phyloP scores from a whole-genome alignment of 2,113 vertebrate genomes.

The Chionomys nivalis region DNA sequence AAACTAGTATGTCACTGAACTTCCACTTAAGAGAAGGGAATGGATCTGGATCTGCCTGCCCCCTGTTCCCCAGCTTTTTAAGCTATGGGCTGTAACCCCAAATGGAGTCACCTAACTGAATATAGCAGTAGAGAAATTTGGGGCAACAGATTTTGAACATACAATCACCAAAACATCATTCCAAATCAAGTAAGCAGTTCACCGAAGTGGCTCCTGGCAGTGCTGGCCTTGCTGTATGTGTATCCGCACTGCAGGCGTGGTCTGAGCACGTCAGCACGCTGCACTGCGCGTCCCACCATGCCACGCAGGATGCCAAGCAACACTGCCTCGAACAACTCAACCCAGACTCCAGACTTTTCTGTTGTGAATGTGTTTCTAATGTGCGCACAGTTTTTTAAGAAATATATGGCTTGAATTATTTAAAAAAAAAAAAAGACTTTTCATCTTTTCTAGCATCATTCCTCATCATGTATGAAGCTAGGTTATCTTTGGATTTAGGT shows the following conservation, averaged over 20 bases:
- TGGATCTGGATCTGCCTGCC: not conserved
- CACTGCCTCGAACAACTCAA: not conserved
- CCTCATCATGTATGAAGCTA: not conserved
- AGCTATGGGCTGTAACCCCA: not conserved
- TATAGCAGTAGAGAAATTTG: not conserved
- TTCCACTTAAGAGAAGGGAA: not conserved
- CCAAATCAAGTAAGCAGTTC: not conserved
- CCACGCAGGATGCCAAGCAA: not conserved
- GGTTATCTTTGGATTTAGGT: not conserved
- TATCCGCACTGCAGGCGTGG: not conserved
- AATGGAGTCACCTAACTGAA: not conserved
- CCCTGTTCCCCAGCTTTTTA: not conserved
- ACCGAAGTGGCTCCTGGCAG: not conserved
- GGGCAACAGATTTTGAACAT: not conserved
- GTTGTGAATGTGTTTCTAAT: not conserved
- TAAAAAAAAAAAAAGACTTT: not conserved
- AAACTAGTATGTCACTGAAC: not conserved
- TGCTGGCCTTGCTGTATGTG: rapidly evolving
- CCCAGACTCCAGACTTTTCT: not conserved
- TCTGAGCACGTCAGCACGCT: not conserved
- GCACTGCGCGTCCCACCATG: not conserved
- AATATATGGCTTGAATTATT: not conserved
- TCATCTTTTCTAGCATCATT: not conserved
- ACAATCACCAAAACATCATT: not conserved
- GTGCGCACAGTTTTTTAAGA: not conserved